phyloP scores from a whole-genome alignment of 1,140 invertebrate genomes.

The Neoseiulus cucumeris region DNA sequence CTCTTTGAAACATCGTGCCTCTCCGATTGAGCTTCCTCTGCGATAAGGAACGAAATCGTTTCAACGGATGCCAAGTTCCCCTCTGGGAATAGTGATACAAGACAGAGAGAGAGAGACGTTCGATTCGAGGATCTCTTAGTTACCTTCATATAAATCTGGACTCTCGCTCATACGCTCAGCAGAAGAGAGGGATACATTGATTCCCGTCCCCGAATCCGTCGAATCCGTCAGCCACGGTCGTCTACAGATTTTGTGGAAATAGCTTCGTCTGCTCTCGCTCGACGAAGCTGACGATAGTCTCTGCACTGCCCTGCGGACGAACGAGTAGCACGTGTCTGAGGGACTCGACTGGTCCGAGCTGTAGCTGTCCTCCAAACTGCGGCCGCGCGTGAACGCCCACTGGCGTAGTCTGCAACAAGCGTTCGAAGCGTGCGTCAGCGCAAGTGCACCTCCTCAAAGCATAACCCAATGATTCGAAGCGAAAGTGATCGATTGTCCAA shows the following conservation, averaged over 20 bases:
- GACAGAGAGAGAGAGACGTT: too few relatives aligned
- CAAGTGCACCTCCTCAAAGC: too few relatives aligned
- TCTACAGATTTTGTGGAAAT: slow-evolving; percentile 18
- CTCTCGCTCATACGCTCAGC: slow-evolving; percentile 9
- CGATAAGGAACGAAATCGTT: too few relatives aligned
- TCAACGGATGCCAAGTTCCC: too few relatives aligned
- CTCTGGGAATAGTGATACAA: too few relatives aligned
- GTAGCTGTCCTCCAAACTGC: slow-evolving; percentile 23
- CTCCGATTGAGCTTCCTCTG: background rate
- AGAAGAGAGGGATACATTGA: slow-evolving; percentile 3
- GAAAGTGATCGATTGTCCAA: too few relatives aligned
- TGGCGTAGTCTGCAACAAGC: background rate
- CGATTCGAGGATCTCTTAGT: too few relatives aligned
- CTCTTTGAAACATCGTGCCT: slow-evolving; percentile 2
- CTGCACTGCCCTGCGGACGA: slow-evolving; percentile 65
- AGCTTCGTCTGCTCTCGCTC: background rate
- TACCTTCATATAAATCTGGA: slow-evolving; percentile 7
- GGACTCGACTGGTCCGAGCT: slow-evolving; percentile 67
- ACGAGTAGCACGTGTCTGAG: slow-evolving; percentile 81
- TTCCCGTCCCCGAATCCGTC: slow-evolving; percentile 15
- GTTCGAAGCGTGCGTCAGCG: too few relatives aligned
- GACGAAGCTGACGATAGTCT: slow-evolving; percentile 25
- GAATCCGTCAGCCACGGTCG: slow-evolving; percentile 17
- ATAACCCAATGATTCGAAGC: too few relatives aligned
- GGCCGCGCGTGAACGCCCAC: slow-evolving; percentile 10